phyloP scores from a whole-genome alignment of 2,797 vertebrate genomes.

The Florisuga fusca region DNA sequence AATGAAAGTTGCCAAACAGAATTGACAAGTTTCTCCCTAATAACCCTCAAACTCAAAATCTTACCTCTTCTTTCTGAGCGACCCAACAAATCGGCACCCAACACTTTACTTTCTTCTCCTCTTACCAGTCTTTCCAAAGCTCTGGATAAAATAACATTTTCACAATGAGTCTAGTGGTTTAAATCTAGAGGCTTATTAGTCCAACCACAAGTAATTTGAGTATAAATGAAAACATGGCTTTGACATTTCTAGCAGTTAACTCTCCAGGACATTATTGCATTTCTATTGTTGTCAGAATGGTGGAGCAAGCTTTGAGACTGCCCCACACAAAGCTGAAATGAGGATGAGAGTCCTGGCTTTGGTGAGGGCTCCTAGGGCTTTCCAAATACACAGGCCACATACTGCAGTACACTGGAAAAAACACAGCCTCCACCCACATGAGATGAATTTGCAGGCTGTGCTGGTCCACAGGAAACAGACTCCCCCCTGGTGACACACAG shows the following conservation, averaged over 20 bases:
- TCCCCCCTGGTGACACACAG: fast-evolving
- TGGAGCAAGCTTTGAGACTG: background rate
- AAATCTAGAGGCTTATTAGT: background rate
- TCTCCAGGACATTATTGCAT: background rate
- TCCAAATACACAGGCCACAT: fast-evolving
- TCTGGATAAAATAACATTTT: background rate
- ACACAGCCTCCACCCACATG: background rate
- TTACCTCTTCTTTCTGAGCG: background rate
- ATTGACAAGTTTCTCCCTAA: background rate
- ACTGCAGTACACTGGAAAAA: background rate
- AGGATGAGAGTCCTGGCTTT: background rate
- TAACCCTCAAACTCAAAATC: background rate
- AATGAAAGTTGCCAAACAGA: background rate
- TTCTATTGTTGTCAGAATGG: background rate
- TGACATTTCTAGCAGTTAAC: background rate
- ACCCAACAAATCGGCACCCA: background rate
- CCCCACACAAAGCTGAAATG: background rate
- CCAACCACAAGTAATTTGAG: background rate
- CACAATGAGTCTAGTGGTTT: background rate
- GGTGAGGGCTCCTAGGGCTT: background rate
- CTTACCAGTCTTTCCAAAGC: background rate
- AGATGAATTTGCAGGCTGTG: background rate
- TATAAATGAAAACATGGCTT: background rate
- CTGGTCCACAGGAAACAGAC: fast-evolving
- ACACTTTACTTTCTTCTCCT: background rate